Conservation (phyloP, 2,888 invertebrate genomes). For the Mimas tiliae region DNA sequence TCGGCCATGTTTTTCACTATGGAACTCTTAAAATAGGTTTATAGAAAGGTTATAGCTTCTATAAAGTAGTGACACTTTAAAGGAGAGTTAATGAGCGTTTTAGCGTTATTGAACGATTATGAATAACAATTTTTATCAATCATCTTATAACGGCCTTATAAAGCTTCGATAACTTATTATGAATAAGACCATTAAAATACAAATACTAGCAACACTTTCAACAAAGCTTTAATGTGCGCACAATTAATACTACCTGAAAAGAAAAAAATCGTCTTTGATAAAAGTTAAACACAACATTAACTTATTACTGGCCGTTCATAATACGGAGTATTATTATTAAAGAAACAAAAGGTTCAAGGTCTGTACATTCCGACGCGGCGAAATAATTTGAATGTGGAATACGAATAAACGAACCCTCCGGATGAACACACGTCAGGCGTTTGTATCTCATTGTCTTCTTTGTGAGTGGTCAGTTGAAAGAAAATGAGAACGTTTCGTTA, state of each 20-base stretch:
- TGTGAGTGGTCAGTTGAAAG: slow-evolving; percentile 80
- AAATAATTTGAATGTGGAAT: slow-evolving; percentile 53
- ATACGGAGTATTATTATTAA: slow-evolving; percentile 12
- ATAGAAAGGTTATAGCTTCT: too few relatives aligned
- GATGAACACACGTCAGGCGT: slow-evolving; percentile 68
- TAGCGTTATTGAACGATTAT: too few relatives aligned
- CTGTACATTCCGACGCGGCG: slow-evolving; percentile 30
- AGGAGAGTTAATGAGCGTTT: too few relatives aligned
- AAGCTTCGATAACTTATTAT: too few relatives aligned
- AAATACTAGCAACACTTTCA: too few relatives aligned
- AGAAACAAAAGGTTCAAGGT: slow-evolving; percentile 22
- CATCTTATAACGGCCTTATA: too few relatives aligned
- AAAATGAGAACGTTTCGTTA: slow-evolving; percentile 78
- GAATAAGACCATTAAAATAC: too few relatives aligned
- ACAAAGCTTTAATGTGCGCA: not conserved
- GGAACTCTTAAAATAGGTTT: too few relatives aligned
- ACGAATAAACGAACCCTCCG: slow-evolving; percentile 60
- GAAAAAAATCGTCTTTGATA: not conserved
- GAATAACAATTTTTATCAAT: too few relatives aligned
- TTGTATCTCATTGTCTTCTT: slow-evolving; percentile 75
- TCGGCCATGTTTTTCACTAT: too few relatives aligned
- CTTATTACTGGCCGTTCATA: slow-evolving; percentile 9
- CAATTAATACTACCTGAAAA: not conserved
- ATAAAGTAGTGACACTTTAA: too few relatives aligned
- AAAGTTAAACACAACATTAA: not conserved